Percentiles rank a stretch among this genome's conserved stretches.
Conservation (phyloP, 1,140 invertebrate genomes). For the Zaprionus davidi region DNA sequence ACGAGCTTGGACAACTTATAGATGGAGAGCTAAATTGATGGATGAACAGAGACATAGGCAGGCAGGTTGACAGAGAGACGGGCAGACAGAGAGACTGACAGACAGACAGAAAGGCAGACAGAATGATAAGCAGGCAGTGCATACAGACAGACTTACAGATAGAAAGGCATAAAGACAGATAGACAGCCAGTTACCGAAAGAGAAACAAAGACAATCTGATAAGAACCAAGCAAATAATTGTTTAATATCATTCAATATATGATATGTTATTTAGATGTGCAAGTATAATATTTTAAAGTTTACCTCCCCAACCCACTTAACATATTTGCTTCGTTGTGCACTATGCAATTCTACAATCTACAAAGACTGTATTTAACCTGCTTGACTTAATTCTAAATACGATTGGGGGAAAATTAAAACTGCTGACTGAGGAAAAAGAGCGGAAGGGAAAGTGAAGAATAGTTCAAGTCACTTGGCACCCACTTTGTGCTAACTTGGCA, state of each 20-base stretch:
- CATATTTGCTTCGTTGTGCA: not conserved
- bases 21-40: not conserved
- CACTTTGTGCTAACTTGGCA: conserved; percentile 54
- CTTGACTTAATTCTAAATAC: conserved; percentile 1
- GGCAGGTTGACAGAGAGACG: too few species aligned
- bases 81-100: not conserved
- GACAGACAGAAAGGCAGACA: too few species aligned
- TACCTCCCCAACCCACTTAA: not conserved
- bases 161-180: too few species aligned
- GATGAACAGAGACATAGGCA: not conserved
- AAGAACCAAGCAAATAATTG: too few species aligned
- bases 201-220: too few species aligned
- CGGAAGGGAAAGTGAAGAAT: conserved; percentile 39
- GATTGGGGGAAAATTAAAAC: not conserved
- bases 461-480: conserved; percentile 51
- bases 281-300: too few species aligned
- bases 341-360: not conserved
- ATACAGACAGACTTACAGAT: too few species aligned
- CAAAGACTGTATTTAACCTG: not conserved
- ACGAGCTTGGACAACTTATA: not conserved
- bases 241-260: too few species aligned
- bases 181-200: not conserved
- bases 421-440: conserved; percentile 46
- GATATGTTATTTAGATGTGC: too few species aligned
- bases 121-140: too few species aligned